A percentile compares a stretch with the other conserved stretches of the same genome.
Conservation (phyloP, 2,888 invertebrate genomes). For the Cryptus armator region DNA sequence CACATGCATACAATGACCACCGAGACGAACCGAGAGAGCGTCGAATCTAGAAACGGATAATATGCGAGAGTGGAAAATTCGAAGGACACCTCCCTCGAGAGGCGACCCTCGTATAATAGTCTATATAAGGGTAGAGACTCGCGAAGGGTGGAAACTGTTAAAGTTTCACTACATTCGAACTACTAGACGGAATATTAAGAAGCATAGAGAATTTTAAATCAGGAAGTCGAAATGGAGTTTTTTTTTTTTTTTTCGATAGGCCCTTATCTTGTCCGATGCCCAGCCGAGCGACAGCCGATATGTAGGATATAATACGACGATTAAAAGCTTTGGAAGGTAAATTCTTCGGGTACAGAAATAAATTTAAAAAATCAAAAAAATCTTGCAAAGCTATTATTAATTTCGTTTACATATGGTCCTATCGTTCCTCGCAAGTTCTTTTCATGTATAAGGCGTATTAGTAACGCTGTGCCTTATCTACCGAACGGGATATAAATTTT, state of each 20-base stretch:
- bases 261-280: not conserved
- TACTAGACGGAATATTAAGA: not conserved
- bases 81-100: slow-evolving; percentile 79
- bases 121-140: slow-evolving; percentile 37
- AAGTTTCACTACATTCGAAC: slow-evolving; percentile 33
- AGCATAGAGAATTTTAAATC: not conserved
- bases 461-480: slow-evolving; percentile 77
- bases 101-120: slow-evolving; percentile 64
- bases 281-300: too few species aligned
- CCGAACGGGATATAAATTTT: slow-evolving; percentile 77
- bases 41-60: slow-evolving; percentile 80
- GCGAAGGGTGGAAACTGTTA: slow-evolving; percentile 37
- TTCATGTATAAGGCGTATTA: slow-evolving; percentile 7
- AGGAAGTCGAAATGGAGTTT: not conserved
- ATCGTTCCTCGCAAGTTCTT: not conserved
- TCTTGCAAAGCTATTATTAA: not conserved
- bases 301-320: too few species aligned
- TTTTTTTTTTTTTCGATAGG: not conserved
- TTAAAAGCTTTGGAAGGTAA: too few species aligned
- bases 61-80: slow-evolving; percentile 81
- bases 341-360: too few species aligned
- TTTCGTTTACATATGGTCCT: not conserved
- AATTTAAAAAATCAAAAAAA: not conserved
- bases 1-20: slow-evolving; percentile 59
- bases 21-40: slow-evolving; percentile 61